phyloP scores from a whole-genome alignment of 2,797 vertebrate genomes.

The Pangasius sanitwongsei region DNA sequence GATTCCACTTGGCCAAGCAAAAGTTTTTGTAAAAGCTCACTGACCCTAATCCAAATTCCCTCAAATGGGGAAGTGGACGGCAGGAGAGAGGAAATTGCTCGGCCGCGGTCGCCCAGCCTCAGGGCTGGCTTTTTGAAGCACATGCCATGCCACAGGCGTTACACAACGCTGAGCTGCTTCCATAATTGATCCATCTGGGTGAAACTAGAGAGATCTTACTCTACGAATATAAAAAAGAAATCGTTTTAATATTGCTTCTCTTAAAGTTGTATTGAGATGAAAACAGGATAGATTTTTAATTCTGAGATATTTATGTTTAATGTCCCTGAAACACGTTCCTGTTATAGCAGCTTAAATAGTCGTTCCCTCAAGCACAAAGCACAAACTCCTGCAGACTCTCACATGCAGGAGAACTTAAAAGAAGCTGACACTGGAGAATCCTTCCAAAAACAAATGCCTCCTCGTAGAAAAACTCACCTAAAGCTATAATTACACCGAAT shows the following conservation, averaged over 20 bases:
- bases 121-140: conserved; percentile 24
- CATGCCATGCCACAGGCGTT: conserved; percentile 24
- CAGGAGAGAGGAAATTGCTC: conserved; percentile 41
- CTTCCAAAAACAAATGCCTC: not conserved
- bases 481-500: too few relatives aligned
- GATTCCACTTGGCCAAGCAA: conserved; percentile 42
- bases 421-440: not conserved
- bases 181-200: conserved; percentile 48
- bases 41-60: conserved; percentile 50
- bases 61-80: conserved; percentile 31
- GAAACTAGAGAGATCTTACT: not conserved
- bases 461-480: not conserved
- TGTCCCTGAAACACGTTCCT: not conserved
- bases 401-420: too few relatives aligned
- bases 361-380: not conserved
- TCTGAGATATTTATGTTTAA: not conserved
- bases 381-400: too few relatives aligned
- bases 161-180: conserved; percentile 34
- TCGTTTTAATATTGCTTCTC: not conserved
- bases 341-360: not conserved
- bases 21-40: conserved; percentile 41
- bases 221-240: not conserved
- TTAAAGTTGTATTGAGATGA: not conserved
- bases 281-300: not conserved
- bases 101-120: conserved; percentile 3